These are phyloP conservation scores for Cygnus buccinator DNA, from an alignment of 2,113 vertebrate genomes.

Conservation along the genomic window DNA sequence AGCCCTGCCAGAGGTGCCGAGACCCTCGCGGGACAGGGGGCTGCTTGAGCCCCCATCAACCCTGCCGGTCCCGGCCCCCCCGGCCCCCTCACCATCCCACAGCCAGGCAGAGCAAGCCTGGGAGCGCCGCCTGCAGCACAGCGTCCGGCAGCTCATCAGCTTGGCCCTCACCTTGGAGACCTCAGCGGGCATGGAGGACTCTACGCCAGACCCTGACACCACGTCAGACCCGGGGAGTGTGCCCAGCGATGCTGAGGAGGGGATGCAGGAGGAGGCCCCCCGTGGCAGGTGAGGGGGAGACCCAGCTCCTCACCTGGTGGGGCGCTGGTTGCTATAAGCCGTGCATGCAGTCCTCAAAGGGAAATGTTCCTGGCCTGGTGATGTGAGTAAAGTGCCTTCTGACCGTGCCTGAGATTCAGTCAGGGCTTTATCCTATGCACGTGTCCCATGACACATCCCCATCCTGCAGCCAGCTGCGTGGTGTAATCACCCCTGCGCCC, in stretches of 20 bases:
- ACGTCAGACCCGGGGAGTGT: rapidly evolving
- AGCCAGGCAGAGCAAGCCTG: background rate
- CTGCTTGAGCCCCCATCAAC: rapidly evolving
- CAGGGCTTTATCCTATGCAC: background rate
- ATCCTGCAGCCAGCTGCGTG: background rate
- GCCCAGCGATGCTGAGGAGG: background rate
- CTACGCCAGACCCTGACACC: background rate
- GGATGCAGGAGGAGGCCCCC: rapidly evolving
- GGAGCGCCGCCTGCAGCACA: background rate
- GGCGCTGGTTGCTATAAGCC: rapidly evolving
- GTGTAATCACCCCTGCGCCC: background rate
- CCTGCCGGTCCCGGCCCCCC: rapidly evolving
- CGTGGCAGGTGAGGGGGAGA: conserved; percentile 36
- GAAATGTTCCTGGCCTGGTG: too few species aligned
- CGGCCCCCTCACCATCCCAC: background rate
- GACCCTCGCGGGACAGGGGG: rapidly evolving
- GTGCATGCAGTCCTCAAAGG: rapidly evolving
- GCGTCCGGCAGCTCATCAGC: background rate
- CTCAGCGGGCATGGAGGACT: background rate
- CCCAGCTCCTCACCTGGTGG: rapidly evolving
- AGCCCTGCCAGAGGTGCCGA: rapidly evolving
- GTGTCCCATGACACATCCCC: background rate
- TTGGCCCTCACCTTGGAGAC: background rate
- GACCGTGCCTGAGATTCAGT: background rate
- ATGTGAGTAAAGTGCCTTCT: background rate